Evolutionary conservation across 2,888 invertebrate genomes (phyloP).

Genomic region (Dynastes maya): DNA sequence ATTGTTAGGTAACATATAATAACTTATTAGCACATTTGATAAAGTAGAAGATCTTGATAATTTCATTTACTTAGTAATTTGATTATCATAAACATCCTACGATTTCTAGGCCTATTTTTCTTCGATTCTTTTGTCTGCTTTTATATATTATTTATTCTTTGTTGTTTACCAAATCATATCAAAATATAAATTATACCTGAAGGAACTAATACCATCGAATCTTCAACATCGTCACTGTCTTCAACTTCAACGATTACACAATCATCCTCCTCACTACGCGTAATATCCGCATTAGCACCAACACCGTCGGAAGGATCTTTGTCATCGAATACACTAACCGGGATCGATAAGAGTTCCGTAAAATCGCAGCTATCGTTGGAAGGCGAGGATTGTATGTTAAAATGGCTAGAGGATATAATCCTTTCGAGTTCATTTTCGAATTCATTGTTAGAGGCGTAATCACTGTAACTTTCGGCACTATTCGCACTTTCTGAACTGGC

Average conservation of each 20-base stretch:
- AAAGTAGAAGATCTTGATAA: no score
- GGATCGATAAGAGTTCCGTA: slow-evolving; percentile 58
- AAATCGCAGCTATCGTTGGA: slow-evolving; percentile 58
- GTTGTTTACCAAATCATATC: no score
- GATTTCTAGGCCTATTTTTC: no score
- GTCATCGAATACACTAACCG: slow-evolving; percentile 43
- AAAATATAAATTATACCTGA: slow-evolving; percentile 61
- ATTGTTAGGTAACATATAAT: no score
- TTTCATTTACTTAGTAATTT: no score
- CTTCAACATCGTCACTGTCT: slow-evolving; percentile 53
- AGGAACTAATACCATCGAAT: slow-evolving; percentile 68
- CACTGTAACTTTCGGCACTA: slow-evolving; percentile 44
- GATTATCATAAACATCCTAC: no score
- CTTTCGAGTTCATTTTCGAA: slow-evolving; percentile 61
- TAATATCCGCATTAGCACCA: slow-evolving; percentile 34
- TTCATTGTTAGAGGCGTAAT: slow-evolving; percentile 43
- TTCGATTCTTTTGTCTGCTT: no score
- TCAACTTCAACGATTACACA: slow-evolving; percentile 51
- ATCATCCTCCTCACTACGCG: slow-evolving; percentile 35
- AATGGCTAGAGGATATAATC: slow-evolving; percentile 60
- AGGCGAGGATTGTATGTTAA: slow-evolving; percentile 63
- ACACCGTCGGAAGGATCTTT: slow-evolving; percentile 32
- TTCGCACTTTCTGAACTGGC: slow-evolving; percentile 47
- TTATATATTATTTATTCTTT: no score
- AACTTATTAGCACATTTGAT: no score